phyloP scores from a whole-genome alignment of 2,888 invertebrate species.

The Drosophila yooni region DNA sequence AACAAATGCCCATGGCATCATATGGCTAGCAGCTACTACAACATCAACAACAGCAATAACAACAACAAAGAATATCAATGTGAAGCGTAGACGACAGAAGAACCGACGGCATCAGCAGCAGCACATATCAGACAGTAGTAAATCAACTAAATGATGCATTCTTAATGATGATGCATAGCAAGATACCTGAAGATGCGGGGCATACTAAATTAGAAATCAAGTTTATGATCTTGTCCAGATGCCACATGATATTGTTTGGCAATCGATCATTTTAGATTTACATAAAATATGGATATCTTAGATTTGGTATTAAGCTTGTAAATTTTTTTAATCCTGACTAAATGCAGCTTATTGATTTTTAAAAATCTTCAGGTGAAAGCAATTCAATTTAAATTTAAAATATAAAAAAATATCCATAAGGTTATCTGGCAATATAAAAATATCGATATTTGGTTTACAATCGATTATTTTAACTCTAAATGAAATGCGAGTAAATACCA shows the following conservation, averaged over 20 bases:
- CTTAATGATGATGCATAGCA: conserved; percentile 14
- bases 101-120: conserved; percentile 27
- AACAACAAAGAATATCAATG: conserved; percentile 18
- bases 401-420: no score
- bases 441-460: not conserved
- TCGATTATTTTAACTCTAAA: not conserved
- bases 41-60: conserved; percentile 3
- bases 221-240: conserved; percentile 4
- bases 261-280: not conserved
- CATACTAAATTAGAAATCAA: conserved; percentile 14
- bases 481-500: not conserved
- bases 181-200: conserved; percentile 3
- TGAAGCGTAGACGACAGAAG: conserved; percentile 31
- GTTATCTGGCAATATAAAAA: not conserved
- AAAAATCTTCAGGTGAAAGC: not conserved
- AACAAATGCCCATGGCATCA: conserved; percentile 62
- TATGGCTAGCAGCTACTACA: conserved; percentile 40
- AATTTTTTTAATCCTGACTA: not conserved
- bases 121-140: conserved; percentile 56
- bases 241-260: conserved; percentile 1
- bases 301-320: not conserved
- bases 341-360: not conserved
- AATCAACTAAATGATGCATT: conserved; percentile 72
- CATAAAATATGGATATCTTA: not conserved
- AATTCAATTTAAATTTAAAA: not conserved